phyloP scores from a whole-genome alignment of 2,888 invertebrate species.

The Onchidella celtica region DNA sequence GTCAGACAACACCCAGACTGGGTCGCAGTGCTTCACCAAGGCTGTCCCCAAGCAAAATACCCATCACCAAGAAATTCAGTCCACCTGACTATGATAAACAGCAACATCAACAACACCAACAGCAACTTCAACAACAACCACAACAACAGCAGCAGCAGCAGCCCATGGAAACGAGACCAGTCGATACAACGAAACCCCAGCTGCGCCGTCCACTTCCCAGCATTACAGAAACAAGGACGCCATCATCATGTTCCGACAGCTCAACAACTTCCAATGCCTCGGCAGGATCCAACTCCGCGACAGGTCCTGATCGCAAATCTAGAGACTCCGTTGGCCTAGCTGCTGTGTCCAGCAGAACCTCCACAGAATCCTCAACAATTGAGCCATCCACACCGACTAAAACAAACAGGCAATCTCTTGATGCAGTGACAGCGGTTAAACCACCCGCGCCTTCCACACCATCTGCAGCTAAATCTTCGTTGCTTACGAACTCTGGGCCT shows the following conservation, averaged over 20 bases:
- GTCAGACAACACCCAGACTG: slow-evolving; percentile 18
- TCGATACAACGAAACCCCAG: slow-evolving; percentile 47
- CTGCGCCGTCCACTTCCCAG: slow-evolving; percentile 58
- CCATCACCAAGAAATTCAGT: slow-evolving; percentile 50
- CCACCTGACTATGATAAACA: slow-evolving; percentile 26
- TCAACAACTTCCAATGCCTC: slow-evolving; percentile 56
- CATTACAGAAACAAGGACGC: slow-evolving; percentile 60
- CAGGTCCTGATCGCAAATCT: slow-evolving; percentile 18
- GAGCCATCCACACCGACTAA: neutral
- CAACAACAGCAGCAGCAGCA: slow-evolving; percentile 46
- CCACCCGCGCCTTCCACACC: neutral
- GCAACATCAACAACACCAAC: too few species aligned
- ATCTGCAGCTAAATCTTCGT: slow-evolving; percentile 15
- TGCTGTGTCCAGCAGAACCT: neutral
- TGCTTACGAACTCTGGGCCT: slow-evolving; percentile 47
- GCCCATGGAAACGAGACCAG: neutral
- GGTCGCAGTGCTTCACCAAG: slow-evolving; percentile 39
- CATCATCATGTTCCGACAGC: slow-evolving; percentile 58
- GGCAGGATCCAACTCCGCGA: slow-evolving; percentile 44
- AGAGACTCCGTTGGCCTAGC: slow-evolving; percentile 14
- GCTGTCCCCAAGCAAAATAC: slow-evolving; percentile 58
- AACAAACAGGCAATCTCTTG: neutral
- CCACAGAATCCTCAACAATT: neutral
- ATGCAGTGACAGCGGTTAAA: neutral
- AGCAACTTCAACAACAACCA: slow-evolving; percentile 37